phyloP scores from a whole-genome alignment of 2,797 vertebrate species.

The Orestias chungarensis region DNA sequence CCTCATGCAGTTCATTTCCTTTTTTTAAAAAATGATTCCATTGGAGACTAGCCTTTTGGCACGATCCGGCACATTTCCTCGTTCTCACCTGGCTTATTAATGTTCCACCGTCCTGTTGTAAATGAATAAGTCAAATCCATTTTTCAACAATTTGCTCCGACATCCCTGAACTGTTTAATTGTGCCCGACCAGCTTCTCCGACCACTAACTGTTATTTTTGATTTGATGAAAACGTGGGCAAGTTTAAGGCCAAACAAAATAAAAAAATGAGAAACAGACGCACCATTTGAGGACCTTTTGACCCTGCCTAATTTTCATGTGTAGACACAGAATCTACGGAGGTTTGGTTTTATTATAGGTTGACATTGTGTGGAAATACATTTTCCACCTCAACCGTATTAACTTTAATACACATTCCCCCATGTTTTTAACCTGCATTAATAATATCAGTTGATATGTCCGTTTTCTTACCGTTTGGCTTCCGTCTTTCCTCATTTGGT shows the following conservation, averaged over 20 bases:
- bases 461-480: slow-evolving; percentile 11
- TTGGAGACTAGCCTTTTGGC: not conserved
- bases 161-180: not conserved
- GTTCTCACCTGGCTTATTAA: not conserved
- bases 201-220: not conserved
- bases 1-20: too few species aligned
- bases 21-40: too few species aligned
- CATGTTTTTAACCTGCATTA: not conserved
- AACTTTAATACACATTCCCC: not conserved
- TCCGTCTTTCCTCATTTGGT: slow-evolving; percentile 7
- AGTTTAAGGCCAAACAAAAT: slow-evolving; percentile 26
- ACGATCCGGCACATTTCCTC: not conserved
- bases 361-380: not conserved
- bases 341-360: not conserved
- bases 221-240: slow-evolving; percentile 18
- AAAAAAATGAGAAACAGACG: slow-evolving; percentile 39
- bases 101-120: not conserved
- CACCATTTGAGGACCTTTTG: slow-evolving; percentile 61
- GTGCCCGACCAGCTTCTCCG: slow-evolving; percentile 7
- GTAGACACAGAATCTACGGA: not conserved
- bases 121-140: not conserved
- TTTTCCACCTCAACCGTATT: not conserved
- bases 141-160: not conserved
- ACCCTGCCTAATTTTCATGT: slow-evolving; percentile 61
- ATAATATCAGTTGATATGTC: slow-evolving; percentile 5